Evolutionary conservation across 2,888 invertebrate species (phyloP).

Genomic region (Eilema depressum): DNA sequence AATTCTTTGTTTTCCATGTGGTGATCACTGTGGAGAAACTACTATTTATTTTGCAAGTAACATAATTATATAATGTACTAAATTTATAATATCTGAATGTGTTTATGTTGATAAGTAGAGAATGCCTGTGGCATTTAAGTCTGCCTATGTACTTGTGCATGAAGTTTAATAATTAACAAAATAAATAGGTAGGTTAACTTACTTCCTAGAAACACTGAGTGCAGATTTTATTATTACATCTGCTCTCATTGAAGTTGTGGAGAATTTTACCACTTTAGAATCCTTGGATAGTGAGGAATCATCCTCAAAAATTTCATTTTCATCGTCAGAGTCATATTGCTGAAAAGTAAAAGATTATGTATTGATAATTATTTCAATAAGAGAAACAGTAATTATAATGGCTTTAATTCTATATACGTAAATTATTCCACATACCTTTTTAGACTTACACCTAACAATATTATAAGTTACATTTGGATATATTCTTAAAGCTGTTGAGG

Average conservation of each 20-base stretch:
- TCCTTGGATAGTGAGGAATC: slow-evolving; percentile 85
- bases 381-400: not conserved
- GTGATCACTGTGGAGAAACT: too few species aligned
- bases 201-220: slow-evolving; percentile 91
- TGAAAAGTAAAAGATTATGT: slow-evolving; percentile 28
- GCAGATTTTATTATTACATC: slow-evolving; percentile 91
- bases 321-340: slow-evolving; percentile 84
- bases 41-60: too few species aligned
- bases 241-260: slow-evolving; percentile 89
- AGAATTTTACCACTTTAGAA: slow-evolving; percentile 89
- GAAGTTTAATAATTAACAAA: too few species aligned
- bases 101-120: not conserved
- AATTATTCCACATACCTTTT: slow-evolving; percentile 64
- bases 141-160: too few species aligned
- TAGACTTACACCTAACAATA: slow-evolving; percentile 69
- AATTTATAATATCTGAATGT: not conserved
- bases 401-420: not conserved
- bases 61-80: too few species aligned
- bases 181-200: too few species aligned
- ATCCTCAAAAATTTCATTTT: slow-evolving; percentile 77
- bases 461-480: slow-evolving; percentile 41
- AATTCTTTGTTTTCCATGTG: too few species aligned
- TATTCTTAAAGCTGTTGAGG: slow-evolving; percentile 49
- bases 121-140: too few species aligned
- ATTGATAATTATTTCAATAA: not conserved